Percentiles rank a stretch among this genome's conserved stretches.
Conservation (phyloP, 1,140 invertebrate genomes). For the Anthonomus grandis region DNA sequence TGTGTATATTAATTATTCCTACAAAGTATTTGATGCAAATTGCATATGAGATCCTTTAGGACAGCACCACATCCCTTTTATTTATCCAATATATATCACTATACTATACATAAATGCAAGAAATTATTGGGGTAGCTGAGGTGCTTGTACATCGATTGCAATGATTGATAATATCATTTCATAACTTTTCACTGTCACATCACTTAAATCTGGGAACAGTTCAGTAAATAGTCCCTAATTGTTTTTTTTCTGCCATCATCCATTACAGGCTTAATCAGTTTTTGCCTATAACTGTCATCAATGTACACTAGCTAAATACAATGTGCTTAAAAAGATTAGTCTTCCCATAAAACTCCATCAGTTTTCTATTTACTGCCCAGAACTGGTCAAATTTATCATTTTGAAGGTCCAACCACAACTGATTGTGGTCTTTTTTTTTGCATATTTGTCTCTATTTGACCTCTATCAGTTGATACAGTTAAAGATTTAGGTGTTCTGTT, state of each 20-base stretch:
- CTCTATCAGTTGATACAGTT: conserved; percentile 90
- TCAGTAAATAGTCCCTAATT: conserved; percentile 65
- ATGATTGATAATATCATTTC: conserved; percentile 81
- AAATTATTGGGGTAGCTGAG: conserved; percentile 99
- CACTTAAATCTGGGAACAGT: conserved; percentile 61
- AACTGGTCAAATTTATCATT: conserved; percentile 99
- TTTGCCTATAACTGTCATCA: conserved; percentile 72
- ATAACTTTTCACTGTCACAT: conserved; percentile 76
- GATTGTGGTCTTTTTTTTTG: conserved; percentile 97
- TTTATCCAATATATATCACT: too few relatives aligned
- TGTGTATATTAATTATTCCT: too few relatives aligned
- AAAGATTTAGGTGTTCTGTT: too few relatives aligned
- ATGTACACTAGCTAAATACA: conserved; percentile 86
- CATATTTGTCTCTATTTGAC: conserved; percentile 90
- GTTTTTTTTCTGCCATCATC: conserved; percentile 73
- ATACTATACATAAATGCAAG: conserved; percentile 72
- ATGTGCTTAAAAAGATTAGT: conserved; percentile 87
- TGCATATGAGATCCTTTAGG: too few relatives aligned
- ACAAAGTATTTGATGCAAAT: too few relatives aligned
- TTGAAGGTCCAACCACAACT: conserved; percentile 89
- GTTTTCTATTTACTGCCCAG: conserved; percentile 91
- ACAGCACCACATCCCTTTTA: too few relatives aligned
- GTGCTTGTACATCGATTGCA: conserved; percentile 97
- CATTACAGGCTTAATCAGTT: conserved; percentile 70
- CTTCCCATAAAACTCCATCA: conserved; percentile 82